A percentile compares a stretch with the other conserved stretches of the same genome.
These are phyloP conservation scores for Ernsta delagoae DNA, from an alignment of 2,888 invertebrate genomes.

Conservation along the genomic window DNA sequence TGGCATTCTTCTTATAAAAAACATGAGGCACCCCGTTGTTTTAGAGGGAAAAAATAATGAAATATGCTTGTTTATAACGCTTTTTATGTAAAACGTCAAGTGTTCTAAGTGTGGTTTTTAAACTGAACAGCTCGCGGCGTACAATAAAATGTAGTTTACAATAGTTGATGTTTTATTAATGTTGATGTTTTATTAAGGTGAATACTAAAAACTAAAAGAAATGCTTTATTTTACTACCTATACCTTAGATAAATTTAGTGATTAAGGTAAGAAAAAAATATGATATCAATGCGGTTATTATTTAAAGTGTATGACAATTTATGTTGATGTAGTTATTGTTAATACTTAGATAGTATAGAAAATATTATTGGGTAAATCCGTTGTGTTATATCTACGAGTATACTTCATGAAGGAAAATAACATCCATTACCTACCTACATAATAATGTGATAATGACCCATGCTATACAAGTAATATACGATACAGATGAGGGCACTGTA, in stretches of 20 bases:
- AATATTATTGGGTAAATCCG: no score
- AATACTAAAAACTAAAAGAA: not conserved
- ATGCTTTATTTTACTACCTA: no score
- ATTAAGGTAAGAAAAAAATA: no score
- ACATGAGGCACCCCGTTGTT: conserved; percentile 81
- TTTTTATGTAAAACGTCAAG: conserved; percentile 75
- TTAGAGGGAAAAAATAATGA: conserved; percentile 79
- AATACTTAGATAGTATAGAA: no score
- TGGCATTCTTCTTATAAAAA: conserved; percentile 75
- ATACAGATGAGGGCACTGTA: not conserved
- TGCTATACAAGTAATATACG: not conserved
- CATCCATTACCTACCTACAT: not conserved
- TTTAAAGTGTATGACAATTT: no score
- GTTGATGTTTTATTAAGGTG: not conserved
- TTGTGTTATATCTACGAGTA: no score
- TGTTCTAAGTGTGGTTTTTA: conserved; percentile 70
- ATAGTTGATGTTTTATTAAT: conserved; percentile 41
- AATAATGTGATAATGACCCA: not conserved
- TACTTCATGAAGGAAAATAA: not conserved
- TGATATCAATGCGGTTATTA: no score
- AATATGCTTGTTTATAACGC: conserved; percentile 74
- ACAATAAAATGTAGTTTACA: conserved; percentile 53
- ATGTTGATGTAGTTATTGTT: no score
- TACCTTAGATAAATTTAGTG: no score
- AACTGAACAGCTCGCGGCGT: conserved; percentile 58